Conservation (phyloP, 2,113 vertebrate genomes). For the Dendrocopos noguchii region DNA sequence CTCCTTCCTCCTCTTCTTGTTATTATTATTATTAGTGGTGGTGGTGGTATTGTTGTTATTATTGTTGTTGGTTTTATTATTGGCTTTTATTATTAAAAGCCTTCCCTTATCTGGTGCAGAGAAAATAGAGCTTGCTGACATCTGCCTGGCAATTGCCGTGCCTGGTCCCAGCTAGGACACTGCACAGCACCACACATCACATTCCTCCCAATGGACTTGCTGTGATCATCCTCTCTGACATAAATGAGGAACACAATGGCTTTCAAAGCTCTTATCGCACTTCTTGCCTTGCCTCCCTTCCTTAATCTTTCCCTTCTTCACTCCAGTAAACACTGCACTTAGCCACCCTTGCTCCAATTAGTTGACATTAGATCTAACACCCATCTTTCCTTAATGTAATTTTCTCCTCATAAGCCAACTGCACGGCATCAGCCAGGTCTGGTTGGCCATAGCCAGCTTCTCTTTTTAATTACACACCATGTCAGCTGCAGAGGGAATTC, state of each 20-base stretch:
- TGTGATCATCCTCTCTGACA: not conserved
- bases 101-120: not conserved
- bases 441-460: not conserved
- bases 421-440: not conserved
- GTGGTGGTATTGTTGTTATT: no score
- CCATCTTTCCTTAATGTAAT: not conserved
- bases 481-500: conserved; percentile 21
- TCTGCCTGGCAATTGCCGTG: not conserved
- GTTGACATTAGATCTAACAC: not conserved
- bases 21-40: no score
- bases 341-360: not conserved
- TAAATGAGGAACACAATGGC: not conserved
- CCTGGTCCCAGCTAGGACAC: not conserved
- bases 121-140: not conserved
- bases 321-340: not conserved
- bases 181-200: not conserved
- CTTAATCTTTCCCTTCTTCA: not conserved
- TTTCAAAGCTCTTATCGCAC: not conserved
- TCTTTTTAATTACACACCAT: not conserved
- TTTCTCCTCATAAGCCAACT: not conserved
- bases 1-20: no score
- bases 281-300: not conserved
- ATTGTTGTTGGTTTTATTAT: not conserved
- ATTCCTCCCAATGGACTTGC: not conserved
- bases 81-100: not conserved